These are phyloP conservation scores for Melanotaenia boesemani DNA, from an alignment of 2,797 vertebrate species.

Conservation along the genomic window DNA sequence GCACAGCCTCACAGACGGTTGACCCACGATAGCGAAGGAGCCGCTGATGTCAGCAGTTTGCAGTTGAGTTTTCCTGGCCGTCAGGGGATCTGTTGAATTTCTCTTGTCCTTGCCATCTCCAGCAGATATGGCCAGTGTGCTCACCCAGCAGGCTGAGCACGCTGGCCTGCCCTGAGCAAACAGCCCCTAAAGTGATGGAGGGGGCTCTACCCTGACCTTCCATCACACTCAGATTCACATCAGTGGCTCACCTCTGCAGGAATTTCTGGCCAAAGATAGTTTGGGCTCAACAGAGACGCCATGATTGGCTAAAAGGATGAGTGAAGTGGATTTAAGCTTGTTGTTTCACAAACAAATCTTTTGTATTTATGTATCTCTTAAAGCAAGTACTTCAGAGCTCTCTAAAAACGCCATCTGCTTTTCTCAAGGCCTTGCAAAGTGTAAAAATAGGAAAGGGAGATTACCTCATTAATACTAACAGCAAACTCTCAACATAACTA, in stretches of 20 bases:
- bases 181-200: slow-evolving; percentile 46
- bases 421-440: background rate
- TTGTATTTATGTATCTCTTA: background rate
- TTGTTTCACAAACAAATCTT: slow-evolving; percentile 9
- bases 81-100: slow-evolving; percentile 80
- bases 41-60: slow-evolving; percentile 76
- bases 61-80: slow-evolving; percentile 62
- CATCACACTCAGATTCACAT: slow-evolving; percentile 49
- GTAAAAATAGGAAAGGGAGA: slow-evolving; percentile 3
- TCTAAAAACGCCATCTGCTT: background rate
- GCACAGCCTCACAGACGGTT: slow-evolving; percentile 47
- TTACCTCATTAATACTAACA: background rate
- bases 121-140: slow-evolving; percentile 29
- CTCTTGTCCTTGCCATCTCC: slow-evolving; percentile 75
- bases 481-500: background rate
- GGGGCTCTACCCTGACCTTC: slow-evolving; percentile 39
- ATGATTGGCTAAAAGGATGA: slow-evolving; percentile 35
- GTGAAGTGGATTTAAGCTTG: slow-evolving; percentile 15
- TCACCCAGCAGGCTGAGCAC: slow-evolving; percentile 50
- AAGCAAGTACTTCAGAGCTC: background rate
- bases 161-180: slow-evolving; percentile 62
- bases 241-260: slow-evolving; percentile 13
- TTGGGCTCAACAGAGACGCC: slow-evolving; percentile 21
- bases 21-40: slow-evolving; percentile 44
- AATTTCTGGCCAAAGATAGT: slow-evolving; percentile 44